These are phyloP conservation scores for Hozukius guyotensis DNA, from an alignment of 2,797 vertebrate species.

Conservation along the genomic window DNA sequence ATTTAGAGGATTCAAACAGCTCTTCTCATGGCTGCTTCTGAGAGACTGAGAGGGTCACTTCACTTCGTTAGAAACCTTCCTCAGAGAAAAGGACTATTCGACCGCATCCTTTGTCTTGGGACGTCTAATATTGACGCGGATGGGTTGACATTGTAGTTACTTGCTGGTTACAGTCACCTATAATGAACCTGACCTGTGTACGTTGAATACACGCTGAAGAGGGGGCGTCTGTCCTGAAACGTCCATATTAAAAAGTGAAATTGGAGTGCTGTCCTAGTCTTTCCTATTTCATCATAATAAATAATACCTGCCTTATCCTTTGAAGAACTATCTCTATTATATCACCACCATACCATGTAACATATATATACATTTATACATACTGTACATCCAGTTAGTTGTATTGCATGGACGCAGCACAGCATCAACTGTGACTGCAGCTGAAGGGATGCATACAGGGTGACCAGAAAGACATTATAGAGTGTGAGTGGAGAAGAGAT, in stretches of 20 bases:
- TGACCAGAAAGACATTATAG: constrained; percentile 10
- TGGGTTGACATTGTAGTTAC: too few relatives aligned
- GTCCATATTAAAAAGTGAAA: background rate
- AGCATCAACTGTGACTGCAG: background rate
- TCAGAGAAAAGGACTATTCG: too few relatives aligned
- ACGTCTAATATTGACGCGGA: too few relatives aligned
- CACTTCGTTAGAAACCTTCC: too few relatives aligned
- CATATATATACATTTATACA: background rate
- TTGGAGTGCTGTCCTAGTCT: background rate
- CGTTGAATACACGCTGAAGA: background rate
- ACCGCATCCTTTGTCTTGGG: too few relatives aligned
- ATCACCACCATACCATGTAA: background rate
- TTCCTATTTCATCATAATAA: background rate
- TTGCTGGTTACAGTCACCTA: background rate
- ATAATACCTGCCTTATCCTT: background rate
- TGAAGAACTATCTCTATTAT: background rate
- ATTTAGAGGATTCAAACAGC: too few relatives aligned
- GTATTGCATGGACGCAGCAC: background rate
- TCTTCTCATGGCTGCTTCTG: too few relatives aligned
- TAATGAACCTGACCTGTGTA: background rate
- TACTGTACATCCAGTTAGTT: background rate
- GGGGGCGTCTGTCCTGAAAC: background rate
- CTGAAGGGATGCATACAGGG: background rate
- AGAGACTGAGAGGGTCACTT: too few relatives aligned
- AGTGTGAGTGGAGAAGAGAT: constrained; percentile 6